phyloP scores from a whole-genome alignment of 2,797 vertebrate species.

The Pangasius djambal region DNA sequence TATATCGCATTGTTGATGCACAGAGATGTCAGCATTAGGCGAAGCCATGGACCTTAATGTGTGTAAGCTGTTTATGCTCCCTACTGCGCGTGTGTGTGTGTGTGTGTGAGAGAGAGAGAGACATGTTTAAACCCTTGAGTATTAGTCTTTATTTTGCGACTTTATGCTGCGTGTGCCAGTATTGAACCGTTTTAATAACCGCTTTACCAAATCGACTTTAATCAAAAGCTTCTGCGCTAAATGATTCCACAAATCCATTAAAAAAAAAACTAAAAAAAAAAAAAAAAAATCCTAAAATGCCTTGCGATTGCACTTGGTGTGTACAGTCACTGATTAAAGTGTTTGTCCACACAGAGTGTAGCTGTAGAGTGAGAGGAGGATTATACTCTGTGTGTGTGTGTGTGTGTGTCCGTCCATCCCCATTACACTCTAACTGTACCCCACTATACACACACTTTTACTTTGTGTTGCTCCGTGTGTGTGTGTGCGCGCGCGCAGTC shows the following conservation, averaged over 20 bases:
- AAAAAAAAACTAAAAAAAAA: background rate
- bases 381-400: background rate
- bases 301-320: slow-evolving; percentile 54
- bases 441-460: background rate
- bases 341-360: slow-evolving; percentile 4
- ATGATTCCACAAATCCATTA: slow-evolving; percentile 68
- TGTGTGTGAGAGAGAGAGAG: slow-evolving; percentile 63
- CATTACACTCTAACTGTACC: slow-evolving; percentile 1
- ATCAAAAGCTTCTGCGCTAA: slow-evolving; percentile 76
- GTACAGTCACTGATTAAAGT: slow-evolving; percentile 58
- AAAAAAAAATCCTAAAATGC: slow-evolving; percentile 22
- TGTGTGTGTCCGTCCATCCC: background rate
- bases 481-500: background rate
- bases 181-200: slow-evolving; percentile 72
- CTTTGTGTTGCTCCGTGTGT: background rate
- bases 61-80: slow-evolving; percentile 58
- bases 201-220: slow-evolving; percentile 81
- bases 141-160: slow-evolving; percentile 72
- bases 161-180: slow-evolving; percentile 77
- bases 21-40: slow-evolving; percentile 75
- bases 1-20: slow-evolving; percentile 44
- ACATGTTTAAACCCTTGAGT: slow-evolving; percentile 74
- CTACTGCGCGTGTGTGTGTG: slow-evolving; percentile 17
- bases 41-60: slow-evolving; percentile 83
- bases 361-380: slow-evolving; percentile 17